Evolutionary conservation across 2,113 vertebrate species (phyloP), one percentile per base, ranked within the genome.

Genomic region (Labrus mixtus): DNA sequence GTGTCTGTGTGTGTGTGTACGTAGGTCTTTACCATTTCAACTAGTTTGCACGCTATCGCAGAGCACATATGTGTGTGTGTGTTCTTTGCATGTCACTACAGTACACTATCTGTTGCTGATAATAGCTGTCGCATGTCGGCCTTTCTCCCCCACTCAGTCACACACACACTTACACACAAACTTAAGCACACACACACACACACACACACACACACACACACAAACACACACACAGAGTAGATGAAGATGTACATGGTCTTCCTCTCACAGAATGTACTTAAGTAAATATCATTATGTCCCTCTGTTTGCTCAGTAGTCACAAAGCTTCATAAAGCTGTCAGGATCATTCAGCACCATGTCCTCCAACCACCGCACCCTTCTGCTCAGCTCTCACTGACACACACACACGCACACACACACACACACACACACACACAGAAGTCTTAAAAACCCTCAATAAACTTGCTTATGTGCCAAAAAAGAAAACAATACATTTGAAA

Each of bases 241-340:
- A 65, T 61, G 63, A 58, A 71, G 55, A 63, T 58, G 23, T 73
- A 37, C 65, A 68, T 19, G 15, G 57, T 54, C 25, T 46, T 45
- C 9, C 50, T 70, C 73, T 78, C 61, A 67, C 46, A 69, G 29
- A 78, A 72, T 60, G 70, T 63, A 66, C 73, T 78, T 79, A 67
- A 71, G 75, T 86, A 82, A 90, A 90, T 84, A 86, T 84, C 37
- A 74, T 80, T 76, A 83, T 76, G 81, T 78, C 51, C 57, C 23
- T 60, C 25, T 81, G 79, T 91, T 88, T 87, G 76, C 80, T 64
- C 77, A 45, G 67, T 73, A 58, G 72, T 81, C 76, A 76, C 76
- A 87, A 61, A 79, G 73, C 66, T 72, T 85, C 79, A 86, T 81
- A 70, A 83, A 79, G 33, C 68, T 81, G 79, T 84, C 78, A 73